Evolutionary conservation across 2,888 invertebrate genomes (phyloP).

Genomic region (Platycnemis pennipes): DNA sequence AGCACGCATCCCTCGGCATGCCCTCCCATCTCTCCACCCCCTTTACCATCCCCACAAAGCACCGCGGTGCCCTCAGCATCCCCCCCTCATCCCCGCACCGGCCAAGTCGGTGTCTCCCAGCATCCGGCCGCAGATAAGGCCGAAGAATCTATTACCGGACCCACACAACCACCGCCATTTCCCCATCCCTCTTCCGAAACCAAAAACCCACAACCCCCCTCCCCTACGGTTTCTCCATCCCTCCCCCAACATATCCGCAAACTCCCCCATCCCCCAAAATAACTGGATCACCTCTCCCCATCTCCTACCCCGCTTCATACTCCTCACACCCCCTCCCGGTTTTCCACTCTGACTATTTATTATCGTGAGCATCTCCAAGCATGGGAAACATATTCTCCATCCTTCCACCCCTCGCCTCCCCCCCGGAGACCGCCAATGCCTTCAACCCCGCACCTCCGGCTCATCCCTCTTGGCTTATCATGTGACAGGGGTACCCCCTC

Average conservation of each 20-base stretch:
- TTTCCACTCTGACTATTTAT: background rate
- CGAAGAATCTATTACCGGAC: slow-evolving; percentile 59
- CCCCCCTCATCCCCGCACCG: background rate
- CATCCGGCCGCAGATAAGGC: slow-evolving; percentile 67
- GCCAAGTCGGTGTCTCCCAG: background rate
- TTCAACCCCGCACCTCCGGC: background rate
- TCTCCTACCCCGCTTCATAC: too few relatives aligned
- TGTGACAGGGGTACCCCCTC: background rate
- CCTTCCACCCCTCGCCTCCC: background rate
- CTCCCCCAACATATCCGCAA: too few relatives aligned
- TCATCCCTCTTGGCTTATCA: slow-evolving; percentile 35
- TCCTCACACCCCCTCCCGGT: too few relatives aligned
- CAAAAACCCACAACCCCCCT: background rate
- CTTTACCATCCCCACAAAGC: background rate
- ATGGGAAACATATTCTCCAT: slow-evolving; percentile 47
- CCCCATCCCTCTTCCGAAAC: background rate
- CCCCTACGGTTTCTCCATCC: background rate
- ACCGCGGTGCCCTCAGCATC: background rate
- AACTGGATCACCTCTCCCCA: background rate
- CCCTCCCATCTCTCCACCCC: background rate
- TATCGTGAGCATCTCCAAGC: slow-evolving; percentile 34
- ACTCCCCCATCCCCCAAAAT: too few relatives aligned
- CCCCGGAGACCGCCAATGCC: background rate
- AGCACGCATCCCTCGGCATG: too few relatives aligned
- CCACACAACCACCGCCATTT: background rate